Evolutionary conservation across 2,113 vertebrate genomes (phyloP).

Genomic region (Pelmatolapia mariae): DNA sequence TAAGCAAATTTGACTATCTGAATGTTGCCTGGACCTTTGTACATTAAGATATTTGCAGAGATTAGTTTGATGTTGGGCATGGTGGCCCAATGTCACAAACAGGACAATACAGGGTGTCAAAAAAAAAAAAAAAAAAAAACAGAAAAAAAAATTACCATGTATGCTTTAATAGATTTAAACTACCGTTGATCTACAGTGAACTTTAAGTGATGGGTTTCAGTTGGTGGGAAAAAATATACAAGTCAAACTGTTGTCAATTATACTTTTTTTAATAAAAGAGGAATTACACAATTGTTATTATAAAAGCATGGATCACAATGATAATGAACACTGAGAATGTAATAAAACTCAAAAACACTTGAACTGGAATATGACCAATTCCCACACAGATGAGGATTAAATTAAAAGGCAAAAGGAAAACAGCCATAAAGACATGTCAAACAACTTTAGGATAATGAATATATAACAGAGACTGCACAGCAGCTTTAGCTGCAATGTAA

Average conservation of each 20-base stretch:
- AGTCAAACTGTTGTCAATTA: not conserved
- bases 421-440: not conserved
- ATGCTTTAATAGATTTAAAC: not conserved
- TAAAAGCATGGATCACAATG: conserved; percentile 46
- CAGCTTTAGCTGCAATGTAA: conserved; percentile 16
- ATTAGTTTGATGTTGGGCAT: not conserved
- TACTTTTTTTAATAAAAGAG: conserved; percentile 46
- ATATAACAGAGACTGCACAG: conserved; percentile 6
- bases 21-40: not conserved
- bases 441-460: not conserved
- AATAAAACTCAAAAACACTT: conserved; percentile 1
- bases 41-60: not conserved
- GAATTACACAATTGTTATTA: conserved; percentile 46
- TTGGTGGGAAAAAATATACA: not conserved
- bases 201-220: not conserved
- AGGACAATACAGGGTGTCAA: not conserved
- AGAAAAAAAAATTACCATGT: accelerated
- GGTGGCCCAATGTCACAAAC: not conserved
- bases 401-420: conserved; percentile 2
- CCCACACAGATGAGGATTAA: not conserved
- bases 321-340: conserved; percentile 17
- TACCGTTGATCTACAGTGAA: not conserved
- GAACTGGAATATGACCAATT: not conserved
- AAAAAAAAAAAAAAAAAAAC: not conserved
- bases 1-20: not conserved